Conservation (phyloP, 23 tunicate genomes). For the Aplidium turbinatum region DNA sequence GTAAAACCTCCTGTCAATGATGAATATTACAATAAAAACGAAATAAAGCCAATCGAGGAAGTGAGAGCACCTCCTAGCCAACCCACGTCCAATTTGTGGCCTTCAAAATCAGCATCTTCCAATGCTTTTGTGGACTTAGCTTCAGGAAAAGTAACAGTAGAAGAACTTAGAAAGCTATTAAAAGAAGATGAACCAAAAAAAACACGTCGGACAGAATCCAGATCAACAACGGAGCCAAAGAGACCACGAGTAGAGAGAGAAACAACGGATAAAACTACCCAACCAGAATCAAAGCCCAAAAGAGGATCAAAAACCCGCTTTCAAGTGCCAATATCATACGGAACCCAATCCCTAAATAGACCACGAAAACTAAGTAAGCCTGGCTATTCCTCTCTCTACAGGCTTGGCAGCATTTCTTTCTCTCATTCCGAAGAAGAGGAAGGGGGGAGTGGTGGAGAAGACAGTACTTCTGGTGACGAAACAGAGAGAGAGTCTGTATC, state of each 20-base stretch:
- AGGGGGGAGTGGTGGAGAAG: conserved; percentile 6
- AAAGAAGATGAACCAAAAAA: background rate
- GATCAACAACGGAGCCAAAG: background rate
- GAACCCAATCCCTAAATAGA: conserved; percentile 59
- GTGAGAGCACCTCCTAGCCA: background rate
- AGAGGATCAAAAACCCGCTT: background rate
- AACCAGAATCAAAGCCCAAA: background rate
- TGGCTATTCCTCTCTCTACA: conserved; percentile 19
- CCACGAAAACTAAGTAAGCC: conserved; percentile 20
- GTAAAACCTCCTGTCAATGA: conserved; percentile 1
- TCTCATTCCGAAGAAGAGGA: conserved; percentile 33
- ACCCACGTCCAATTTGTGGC: background rate
- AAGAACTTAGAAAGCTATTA: background rate
- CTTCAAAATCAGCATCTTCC: conserved; percentile 5
- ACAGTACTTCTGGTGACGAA: conserved; percentile 18
- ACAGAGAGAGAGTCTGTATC: conserved; percentile 43
- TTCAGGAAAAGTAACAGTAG: background rate
- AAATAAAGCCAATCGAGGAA: background rate
- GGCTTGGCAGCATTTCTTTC: conserved; percentile 40
- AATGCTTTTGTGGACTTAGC: conserved; percentile 16
- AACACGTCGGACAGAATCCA: background rate
- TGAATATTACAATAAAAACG: background rate
- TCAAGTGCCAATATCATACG: conserved; percentile 23
- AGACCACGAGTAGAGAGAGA: background rate
- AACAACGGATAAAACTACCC: background rate